Evolutionary conservation across 2,797 vertebrate species (phyloP), one percentile per base, ranked within the genome.

Genomic region (Mormyrops attenuatus): DNA sequence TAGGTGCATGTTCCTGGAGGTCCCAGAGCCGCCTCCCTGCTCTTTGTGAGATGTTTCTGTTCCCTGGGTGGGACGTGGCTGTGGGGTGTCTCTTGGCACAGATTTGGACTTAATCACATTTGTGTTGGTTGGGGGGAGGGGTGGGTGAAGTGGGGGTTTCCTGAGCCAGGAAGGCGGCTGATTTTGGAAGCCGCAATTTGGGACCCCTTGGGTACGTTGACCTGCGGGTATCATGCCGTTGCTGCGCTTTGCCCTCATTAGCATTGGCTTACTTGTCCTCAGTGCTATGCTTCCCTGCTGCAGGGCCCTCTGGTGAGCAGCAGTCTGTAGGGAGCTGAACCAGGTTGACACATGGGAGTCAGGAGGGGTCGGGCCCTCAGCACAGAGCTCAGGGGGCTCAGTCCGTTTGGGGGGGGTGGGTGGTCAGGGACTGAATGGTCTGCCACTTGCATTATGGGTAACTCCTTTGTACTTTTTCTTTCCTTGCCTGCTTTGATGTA

Each of bases 401-500:
- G 38, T 44, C 38, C 44, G 15, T 44, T 44, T 17, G 73, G 38
- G 13, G 73, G 30, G 69, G 73, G 69, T 5, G 69, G 73, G 77
- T 20, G 41, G 20, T 41, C 17, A 73, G 66, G 30, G 13, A 73
- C 30, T 73, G 66, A 73, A 73, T 34, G 30, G 66, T 73, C 66
- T 73, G 30, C 66, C 80, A 49, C 41, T 85, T 85, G 82, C 82
- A 49, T 85, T 52, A 52, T 85, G 82, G 82, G 82, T 85, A 85
- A 52, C 9, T 85, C 82, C 13, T 49, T 85, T 85, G 82, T 85
- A 47, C 20, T 50, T 85, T 85, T 49, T 85, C 22, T 15, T 30
- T 22, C 47, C 4, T 52, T 30, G 44, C n/a, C 8, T 52, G 82
- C 82, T 85, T 49, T 52, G 82, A 82, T 82, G 38, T 47, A 47